Conservation (phyloP, 2,113 vertebrate species). For the Saccopteryx bilineata region DNA sequence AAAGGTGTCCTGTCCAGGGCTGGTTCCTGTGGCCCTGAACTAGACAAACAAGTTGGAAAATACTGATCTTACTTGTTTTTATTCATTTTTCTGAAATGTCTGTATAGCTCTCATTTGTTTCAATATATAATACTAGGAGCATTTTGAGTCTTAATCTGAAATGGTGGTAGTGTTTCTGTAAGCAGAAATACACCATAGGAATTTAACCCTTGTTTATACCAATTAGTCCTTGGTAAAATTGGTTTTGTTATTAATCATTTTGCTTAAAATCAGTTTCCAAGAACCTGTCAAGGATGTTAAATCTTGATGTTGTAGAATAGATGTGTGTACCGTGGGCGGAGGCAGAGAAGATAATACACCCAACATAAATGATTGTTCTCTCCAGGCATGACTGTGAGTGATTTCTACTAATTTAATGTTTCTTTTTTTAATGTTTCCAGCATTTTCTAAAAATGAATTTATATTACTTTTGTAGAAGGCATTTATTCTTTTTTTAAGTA, state of each 20-base stretch:
- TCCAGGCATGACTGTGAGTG: background rate
- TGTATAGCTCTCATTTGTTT: background rate
- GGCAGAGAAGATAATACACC: background rate
- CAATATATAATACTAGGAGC: background rate
- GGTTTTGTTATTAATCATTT: background rate
- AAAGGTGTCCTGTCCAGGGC: background rate
- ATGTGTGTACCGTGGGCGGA: background rate
- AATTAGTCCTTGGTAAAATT: background rate
- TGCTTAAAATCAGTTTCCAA: background rate
- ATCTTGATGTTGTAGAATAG: background rate
- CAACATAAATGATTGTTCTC: background rate
- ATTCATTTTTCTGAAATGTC: background rate
- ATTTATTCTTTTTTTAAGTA: background rate
- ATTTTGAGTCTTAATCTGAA: background rate
- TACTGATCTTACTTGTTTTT: background rate
- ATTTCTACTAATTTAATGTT: conserved; percentile 4
- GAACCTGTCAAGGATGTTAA: background rate
- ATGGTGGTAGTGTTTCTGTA: background rate
- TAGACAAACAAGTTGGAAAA: background rate
- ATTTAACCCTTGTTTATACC: background rate
- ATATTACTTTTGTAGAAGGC: conserved; percentile 1
- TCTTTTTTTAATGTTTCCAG: background rate
- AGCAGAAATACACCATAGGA: background rate
- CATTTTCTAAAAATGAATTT: conserved; percentile 20
- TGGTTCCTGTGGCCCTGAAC: background rate